These are phyloP conservation scores for Campylomormyrus numenius DNA, from an alignment of 2,113 vertebrate genomes.

Conservation along the genomic window DNA sequence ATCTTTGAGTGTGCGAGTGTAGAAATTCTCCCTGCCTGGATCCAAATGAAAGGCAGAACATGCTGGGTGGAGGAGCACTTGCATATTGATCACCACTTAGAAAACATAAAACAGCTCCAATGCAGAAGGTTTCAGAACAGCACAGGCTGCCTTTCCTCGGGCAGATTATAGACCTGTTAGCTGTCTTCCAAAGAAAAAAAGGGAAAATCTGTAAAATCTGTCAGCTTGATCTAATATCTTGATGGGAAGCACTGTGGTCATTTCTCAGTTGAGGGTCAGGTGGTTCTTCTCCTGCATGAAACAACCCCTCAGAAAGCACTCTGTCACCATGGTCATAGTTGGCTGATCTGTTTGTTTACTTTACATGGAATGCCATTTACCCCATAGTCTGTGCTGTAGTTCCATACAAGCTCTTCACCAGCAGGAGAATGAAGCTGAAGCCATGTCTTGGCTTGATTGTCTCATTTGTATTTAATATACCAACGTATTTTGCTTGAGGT, in stretches of 20 bases:
- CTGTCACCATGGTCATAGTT: background rate
- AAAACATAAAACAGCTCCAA: conserved; percentile 59
- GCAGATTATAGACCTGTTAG: conserved; percentile 59
- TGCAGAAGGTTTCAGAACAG: conserved; percentile 54
- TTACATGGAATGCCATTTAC: background rate
- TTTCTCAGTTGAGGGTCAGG: background rate
- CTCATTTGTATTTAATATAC: background rate
- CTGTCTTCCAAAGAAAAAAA: conserved; percentile 50
- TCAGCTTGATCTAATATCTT: background rate
- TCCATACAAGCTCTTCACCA: background rate
- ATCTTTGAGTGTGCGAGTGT: conserved; percentile 24
- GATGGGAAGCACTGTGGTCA: background rate
- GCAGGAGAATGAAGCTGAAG: background rate
- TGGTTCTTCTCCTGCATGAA: background rate
- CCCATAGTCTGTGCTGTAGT: background rate
- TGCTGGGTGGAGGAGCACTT: conserved; percentile 51
- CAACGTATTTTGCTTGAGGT: background rate
- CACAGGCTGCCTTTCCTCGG: conserved; percentile 53
- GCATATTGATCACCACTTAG: conserved; percentile 67
- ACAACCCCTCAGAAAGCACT: background rate
- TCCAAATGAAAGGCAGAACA: conserved; percentile 23
- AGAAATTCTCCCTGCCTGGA: conserved; percentile 21
- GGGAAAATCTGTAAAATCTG: conserved; percentile 21
- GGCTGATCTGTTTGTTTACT: background rate
- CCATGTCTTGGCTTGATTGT: background rate